Evolutionary conservation across 2,888 invertebrate species (phyloP), one percentile per base, ranked within the genome.

Genomic region (Anticlea derivata): DNA sequence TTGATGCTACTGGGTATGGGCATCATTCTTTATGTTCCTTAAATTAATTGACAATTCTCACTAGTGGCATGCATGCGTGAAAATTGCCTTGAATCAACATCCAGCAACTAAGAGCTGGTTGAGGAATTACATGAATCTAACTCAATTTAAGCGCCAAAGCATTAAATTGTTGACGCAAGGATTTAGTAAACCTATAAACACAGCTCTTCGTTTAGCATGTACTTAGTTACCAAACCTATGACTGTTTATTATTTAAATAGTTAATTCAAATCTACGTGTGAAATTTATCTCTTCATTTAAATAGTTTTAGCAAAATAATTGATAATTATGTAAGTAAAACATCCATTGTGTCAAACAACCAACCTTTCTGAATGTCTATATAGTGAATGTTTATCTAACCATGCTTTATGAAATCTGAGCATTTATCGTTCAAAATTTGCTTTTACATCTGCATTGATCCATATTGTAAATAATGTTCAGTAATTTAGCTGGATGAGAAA

Each of bases 1-100:
- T n/a, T n/a, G n/a, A n/a, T n/a, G n/a, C n/a, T n/a, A n/a, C n/a
- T n/a, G n/a, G n/a, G n/a, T n/a, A n/a, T n/a, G n/a, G n/a, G n/a
- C n/a, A n/a, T 17, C 17, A 17, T 17, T 17, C 17, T 23, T 12
- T 24, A 31, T 11, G n/a, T 26, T 47, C 11, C 17, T 17, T 29
- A 13, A 40, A 4, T 3, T 2, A 24, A 5, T 38, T 26, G 11
- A 5, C 61, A 57, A 63, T 60, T 62, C 54, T 61, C 65, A 68
- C 56, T 73, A 70, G 68, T 60, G 68, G 70, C 71, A 74, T 80
- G 81, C 79, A 73, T 67, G 76, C 67, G 68, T 61, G 66, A 68
- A 17, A 65, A 54, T 60, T 61, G 46, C 51, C 55, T 50, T 50
- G 27, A 57, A 37, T 30, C 55, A 65, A 57, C 54, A 43, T 57